Evolutionary conservation across 2,113 vertebrate species (phyloP), one percentile per base, ranked within the genome.

Genomic region (Eulacestoma nigropectus): DNA sequence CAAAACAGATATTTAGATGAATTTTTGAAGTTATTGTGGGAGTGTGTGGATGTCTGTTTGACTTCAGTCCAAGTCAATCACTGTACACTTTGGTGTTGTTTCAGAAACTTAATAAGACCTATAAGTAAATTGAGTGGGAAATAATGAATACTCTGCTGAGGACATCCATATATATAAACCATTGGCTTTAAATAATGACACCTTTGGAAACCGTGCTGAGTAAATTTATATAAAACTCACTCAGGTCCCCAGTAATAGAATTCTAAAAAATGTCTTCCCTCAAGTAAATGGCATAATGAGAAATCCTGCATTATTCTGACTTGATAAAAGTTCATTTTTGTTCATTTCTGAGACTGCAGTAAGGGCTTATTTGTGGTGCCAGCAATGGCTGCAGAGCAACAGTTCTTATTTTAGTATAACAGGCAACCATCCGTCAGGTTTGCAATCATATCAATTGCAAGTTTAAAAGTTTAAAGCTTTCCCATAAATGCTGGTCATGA

Each of bases 401-500:
- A 69, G 27, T 57, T 89, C 62, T 76, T 81, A 44, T 83, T 91
- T 90, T 55, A 69, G 42, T 50, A 21, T 11, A 82, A 44, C 32
- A 80, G 13, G 46, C 2, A 20, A 87, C 37, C 41, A 70, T 39
- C 52, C 0, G 3, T 96, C 87, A 95, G 95, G 83, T 93, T 82
- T 95, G 80, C 82, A 68, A 83, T 96, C 1, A 0, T 93, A 59
- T 27, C 72, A 92, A 87, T 81, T 96, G 52, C 76, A 96, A 23
- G 87, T 93, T 97, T 95, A 90, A 92, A 84, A 91, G 67, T 95
- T 91, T 87, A 95, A 96, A 95, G 88, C 90, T 91, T 97, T 97
- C 95, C 88, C 65, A 47, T 93, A 95, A 97, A 84, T 83, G 35
- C 21, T 75, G 83, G 68, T 94, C 95, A 97, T 97, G 96, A 97